phyloP scores from a whole-genome alignment of 2,113 vertebrate species.

The Spheniscus mendiculus region DNA sequence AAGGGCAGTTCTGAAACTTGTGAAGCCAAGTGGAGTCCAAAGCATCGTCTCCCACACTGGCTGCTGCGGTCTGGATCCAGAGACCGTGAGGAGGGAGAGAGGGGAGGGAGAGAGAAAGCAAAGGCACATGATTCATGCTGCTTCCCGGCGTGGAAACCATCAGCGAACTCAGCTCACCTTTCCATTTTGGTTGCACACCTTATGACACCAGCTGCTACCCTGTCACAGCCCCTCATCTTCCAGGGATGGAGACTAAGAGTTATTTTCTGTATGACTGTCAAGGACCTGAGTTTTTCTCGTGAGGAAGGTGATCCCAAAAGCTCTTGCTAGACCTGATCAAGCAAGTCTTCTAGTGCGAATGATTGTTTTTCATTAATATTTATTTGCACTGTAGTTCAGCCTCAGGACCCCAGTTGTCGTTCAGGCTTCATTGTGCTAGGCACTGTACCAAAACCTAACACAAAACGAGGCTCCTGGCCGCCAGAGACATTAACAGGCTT shows the following conservation, averaged over 20 bases:
- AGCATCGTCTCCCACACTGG: not conserved
- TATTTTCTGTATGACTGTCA: not conserved
- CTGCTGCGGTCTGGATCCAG: not conserved
- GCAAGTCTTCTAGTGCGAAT: not conserved
- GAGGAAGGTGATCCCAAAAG: not conserved
- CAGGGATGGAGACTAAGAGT: not conserved
- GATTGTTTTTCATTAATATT: not conserved
- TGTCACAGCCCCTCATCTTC: not conserved
- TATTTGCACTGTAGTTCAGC: constrained; percentile 15
- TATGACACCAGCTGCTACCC: not conserved
- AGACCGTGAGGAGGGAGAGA: not conserved
- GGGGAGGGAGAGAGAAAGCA: not conserved
- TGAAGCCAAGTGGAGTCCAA: not conserved
- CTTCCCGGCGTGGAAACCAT: not conserved
- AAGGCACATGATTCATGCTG: not conserved
- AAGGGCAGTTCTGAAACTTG: not conserved
- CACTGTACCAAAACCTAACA: not conserved
- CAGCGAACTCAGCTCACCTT: not conserved
- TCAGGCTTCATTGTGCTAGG: not conserved
- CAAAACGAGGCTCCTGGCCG: not conserved
- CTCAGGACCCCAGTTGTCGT: not conserved
- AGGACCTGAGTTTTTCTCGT: not conserved
- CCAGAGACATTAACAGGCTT: not conserved
- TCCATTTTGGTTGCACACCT: not conserved
- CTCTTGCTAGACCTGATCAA: not conserved